A percentile compares a stretch with the other conserved stretches of the same genome.
phyloP scores from a whole-genome alignment of 2,888 invertebrate genomes.

The Papilio protenor region DNA sequence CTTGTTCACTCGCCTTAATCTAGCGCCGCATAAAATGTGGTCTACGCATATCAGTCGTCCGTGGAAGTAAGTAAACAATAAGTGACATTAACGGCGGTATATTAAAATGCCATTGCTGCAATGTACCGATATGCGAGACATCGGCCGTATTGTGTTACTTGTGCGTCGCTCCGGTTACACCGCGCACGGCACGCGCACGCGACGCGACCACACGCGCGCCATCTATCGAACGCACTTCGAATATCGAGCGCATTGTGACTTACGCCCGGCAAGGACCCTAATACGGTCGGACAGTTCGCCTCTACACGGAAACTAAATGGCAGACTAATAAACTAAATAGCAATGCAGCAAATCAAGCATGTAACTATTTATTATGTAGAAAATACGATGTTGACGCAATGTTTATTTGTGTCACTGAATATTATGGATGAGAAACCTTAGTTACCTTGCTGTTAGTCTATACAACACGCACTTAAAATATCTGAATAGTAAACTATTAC shows the following conservation, averaged over 20 bases:
- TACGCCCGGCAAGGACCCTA: slow-evolving; percentile 49
- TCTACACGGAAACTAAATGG: slow-evolving; percentile 43
- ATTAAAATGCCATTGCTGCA: slow-evolving; percentile 82
- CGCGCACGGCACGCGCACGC: slow-evolving; percentile 72
- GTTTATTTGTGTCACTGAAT: slow-evolving; percentile 26
- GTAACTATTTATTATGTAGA: slow-evolving; percentile 38
- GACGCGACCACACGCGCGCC: slow-evolving; percentile 83
- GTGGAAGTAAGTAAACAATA: slow-evolving; percentile 79
- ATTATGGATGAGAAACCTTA: slow-evolving; percentile 12
- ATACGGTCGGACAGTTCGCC: slow-evolving; percentile 40
- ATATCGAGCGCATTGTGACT: slow-evolving; percentile 56
- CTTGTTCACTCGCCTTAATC: slow-evolving; percentile 24
- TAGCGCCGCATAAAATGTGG: slow-evolving; percentile 54
- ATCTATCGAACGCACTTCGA: slow-evolving; percentile 68
- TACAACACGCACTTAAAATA: background rate
- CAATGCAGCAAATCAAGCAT: slow-evolving; percentile 38
- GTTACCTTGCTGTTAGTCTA: background rate
- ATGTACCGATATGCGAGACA: slow-evolving; percentile 76
- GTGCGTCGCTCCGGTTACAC: slow-evolving; percentile 81
- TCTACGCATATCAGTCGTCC: slow-evolving; percentile 64
- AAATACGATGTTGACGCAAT: slow-evolving; percentile 14
- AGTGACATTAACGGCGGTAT: slow-evolving; percentile 77
- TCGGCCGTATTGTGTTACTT: slow-evolving; percentile 82
- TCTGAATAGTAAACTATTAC: background rate
- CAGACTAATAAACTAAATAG: slow-evolving; percentile 38